Conservation (phyloP, 2,113 vertebrate species). For the Silurus asotus region DNA sequence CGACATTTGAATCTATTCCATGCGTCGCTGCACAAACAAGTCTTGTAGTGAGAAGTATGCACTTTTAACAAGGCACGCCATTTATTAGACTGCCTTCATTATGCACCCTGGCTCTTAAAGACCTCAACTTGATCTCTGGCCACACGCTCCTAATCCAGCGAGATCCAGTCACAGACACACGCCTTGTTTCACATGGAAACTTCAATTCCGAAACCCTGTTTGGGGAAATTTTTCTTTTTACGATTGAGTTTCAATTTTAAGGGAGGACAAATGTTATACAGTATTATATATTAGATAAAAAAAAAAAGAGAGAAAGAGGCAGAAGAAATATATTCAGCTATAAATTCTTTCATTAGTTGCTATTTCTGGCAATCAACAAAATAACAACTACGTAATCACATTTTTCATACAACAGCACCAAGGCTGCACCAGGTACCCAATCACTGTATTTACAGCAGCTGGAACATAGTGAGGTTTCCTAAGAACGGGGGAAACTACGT, state of each 20-base stretch:
- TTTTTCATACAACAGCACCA: background rate
- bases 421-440: background rate
- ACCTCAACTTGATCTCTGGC: slow-evolving; percentile 59
- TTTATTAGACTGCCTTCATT: slow-evolving; percentile 52
- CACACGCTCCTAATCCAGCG: slow-evolving; percentile 65
- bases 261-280: background rate
- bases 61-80: slow-evolving; percentile 52
- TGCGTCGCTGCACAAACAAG: slow-evolving; percentile 22
- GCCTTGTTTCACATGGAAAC: background rate
- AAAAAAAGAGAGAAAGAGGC: background rate
- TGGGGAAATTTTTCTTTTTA: background rate
- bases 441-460: background rate
- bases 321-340: background rate
- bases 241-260: background rate
- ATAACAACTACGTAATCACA: too few relatives aligned
- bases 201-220: background rate
- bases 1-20: slow-evolving; percentile 42
- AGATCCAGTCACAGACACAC: slow-evolving; percentile 51
- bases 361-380: background rate
- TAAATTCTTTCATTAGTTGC: too few relatives aligned
- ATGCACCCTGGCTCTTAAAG: slow-evolving; percentile 56
- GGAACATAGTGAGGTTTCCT: background rate
- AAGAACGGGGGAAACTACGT: background rate
- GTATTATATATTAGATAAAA: background rate
- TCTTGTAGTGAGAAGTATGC: slow-evolving; percentile 21